These are phyloP conservation scores for Papilio demoleus DNA, from an alignment of 2,888 invertebrate genomes.

Conservation along the genomic window DNA sequence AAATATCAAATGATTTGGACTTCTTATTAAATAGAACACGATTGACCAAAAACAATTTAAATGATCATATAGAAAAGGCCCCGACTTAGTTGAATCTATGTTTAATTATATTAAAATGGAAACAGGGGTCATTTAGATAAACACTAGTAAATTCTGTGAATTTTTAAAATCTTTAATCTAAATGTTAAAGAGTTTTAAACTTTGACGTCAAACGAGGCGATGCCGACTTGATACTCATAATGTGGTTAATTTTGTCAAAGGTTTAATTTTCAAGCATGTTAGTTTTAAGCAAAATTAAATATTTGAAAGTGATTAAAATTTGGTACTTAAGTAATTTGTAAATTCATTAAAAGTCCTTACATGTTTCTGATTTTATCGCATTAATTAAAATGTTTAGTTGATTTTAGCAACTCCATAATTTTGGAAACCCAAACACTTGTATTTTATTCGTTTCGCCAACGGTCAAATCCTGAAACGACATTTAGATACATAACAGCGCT, in stretches of 20 bases:
- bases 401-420: no score
- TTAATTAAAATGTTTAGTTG: no score
- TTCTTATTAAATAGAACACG: slow-evolving; percentile 89
- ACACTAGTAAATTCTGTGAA: slow-evolving; percentile 48
- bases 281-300: not conserved
- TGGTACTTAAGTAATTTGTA: not conserved
- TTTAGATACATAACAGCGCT: no score
- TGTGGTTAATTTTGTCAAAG: slow-evolving; percentile 14
- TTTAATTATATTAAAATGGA: slow-evolving; percentile 55
- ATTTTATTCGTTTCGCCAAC: no score
- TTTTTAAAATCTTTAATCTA: slow-evolving; percentile 31
- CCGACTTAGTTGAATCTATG: slow-evolving; percentile 62
- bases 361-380: no score
- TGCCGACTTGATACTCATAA: slow-evolving; percentile 10
- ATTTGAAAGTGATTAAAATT: not conserved
- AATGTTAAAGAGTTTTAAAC: slow-evolving; percentile 14
- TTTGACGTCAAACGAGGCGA: slow-evolving; percentile 13
- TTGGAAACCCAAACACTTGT: no score
- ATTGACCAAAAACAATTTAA: slow-evolving; percentile 56
- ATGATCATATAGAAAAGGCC: slow-evolving; percentile 70
- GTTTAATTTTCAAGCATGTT: slow-evolving; percentile 2
- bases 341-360: no score
- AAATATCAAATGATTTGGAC: slow-evolving; percentile 92
- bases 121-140: slow-evolving; percentile 69
- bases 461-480: no score